Percentiles rank a stretch among this genome's conserved stretches.
These are phyloP conservation scores for Tachyglossus aculeatus DNA, from an alignment of 2,797 vertebrate genomes.

Conservation along the genomic window DNA sequence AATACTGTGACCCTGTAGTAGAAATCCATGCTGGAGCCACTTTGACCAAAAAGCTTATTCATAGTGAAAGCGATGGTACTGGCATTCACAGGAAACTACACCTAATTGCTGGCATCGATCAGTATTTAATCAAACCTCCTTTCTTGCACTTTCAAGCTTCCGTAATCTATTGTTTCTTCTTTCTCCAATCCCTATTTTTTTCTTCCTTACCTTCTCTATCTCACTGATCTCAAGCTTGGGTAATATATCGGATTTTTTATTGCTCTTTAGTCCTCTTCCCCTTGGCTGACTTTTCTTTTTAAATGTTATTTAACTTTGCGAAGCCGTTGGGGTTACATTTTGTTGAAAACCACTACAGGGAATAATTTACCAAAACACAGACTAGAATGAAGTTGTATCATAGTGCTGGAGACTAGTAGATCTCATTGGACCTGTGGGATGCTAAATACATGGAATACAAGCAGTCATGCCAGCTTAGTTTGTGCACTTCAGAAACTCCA, in stretches of 20 bases:
- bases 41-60: neutral
- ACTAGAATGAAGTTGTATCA: slow-evolving; percentile 4
- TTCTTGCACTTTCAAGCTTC: neutral
- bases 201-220: neutral
- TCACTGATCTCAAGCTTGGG: neutral
- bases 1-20: neutral
- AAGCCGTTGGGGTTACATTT: slow-evolving; percentile 2
- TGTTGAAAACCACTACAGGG: too few relatives aligned
- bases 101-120: neutral
- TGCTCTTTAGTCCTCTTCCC: neutral
- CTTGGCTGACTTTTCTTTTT: neutral
- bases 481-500: neutral
- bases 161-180: neutral
- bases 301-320: slow-evolving; percentile 1
- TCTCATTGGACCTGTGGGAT: neutral
- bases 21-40: neutral
- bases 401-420: neutral
- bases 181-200: neutral
- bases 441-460: neutral
- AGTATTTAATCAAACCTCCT: neutral
- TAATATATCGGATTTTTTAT: neutral
- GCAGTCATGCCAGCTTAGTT: neutral
- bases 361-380: too few relatives aligned
- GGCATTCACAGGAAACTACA: neutral
- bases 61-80: neutral